These are phyloP conservation scores for Gorsachius goisagi DNA, from an alignment of 2,113 vertebrate genomes.

Conservation along the genomic window DNA sequence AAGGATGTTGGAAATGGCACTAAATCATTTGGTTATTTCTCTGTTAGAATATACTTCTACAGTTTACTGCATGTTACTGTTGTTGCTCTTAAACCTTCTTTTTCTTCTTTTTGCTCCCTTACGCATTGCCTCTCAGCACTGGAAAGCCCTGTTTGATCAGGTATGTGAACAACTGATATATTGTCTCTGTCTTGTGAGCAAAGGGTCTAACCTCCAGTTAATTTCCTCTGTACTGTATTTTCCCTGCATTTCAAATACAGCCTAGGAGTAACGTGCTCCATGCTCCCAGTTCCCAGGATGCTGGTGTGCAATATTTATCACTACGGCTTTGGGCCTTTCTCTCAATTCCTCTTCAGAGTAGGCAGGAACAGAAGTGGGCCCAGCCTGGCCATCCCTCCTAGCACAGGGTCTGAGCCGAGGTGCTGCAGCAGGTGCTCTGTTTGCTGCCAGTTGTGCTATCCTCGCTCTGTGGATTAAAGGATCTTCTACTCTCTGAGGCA, in stretches of 20 bases:
- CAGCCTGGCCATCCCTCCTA: not conserved
- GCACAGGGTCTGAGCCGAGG: not conserved
- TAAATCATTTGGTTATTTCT: slow-evolving; percentile 36
- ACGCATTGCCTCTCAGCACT: slow-evolving; percentile 79
- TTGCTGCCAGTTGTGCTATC: not conserved
- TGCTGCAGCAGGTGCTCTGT: not conserved
- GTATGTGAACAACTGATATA: slow-evolving; percentile 71
- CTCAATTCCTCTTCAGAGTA: not conserved
- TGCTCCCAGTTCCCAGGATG: not conserved
- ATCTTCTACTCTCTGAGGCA: not conserved
- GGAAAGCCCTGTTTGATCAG: slow-evolving; percentile 90
- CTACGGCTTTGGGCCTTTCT: not conserved
- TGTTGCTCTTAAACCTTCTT: slow-evolving; percentile 34
- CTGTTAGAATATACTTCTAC: slow-evolving; percentile 10
- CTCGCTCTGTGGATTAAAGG: not conserved
- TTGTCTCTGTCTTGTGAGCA: slow-evolving; percentile 40
- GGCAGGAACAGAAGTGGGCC: not conserved
- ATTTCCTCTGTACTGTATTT: not conserved
- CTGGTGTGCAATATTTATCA: not conserved
- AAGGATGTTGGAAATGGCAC: slow-evolving; percentile 43
- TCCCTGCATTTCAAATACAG: not conserved
- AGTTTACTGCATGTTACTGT: slow-evolving; percentile 28
- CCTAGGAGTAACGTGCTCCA: not conserved
- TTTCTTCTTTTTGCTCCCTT: slow-evolving; percentile 56
- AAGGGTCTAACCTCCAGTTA: not conserved